These are phyloP conservation scores for Vanessa cardui DNA, from an alignment of 2,888 invertebrate genomes.

Conservation along the genomic window DNA sequence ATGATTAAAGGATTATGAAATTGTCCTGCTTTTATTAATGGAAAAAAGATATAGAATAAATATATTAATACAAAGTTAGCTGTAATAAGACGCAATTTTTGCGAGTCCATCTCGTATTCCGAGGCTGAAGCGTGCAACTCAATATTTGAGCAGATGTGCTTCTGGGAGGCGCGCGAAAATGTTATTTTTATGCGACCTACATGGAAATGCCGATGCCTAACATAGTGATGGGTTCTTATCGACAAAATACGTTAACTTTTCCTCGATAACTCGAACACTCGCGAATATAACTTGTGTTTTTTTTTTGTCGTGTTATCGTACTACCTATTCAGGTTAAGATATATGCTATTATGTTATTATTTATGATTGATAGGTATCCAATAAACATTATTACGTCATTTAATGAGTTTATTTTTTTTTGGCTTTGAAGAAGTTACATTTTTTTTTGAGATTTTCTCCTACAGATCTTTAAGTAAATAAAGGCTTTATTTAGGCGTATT, in stretches of 20 bases:
- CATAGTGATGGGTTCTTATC: slow-evolving; percentile 50
- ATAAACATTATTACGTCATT: too few relatives aligned
- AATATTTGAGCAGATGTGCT: slow-evolving; percentile 80
- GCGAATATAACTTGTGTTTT: background rate
- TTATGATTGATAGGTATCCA: too few relatives aligned
- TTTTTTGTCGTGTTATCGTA: background rate
- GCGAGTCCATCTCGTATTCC: slow-evolving; percentile 36
- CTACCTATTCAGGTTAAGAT: background rate
- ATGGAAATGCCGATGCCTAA: slow-evolving; percentile 71
- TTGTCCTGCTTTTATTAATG: background rate
- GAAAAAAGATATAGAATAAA: background rate
- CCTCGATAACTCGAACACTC: background rate
- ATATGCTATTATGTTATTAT: too few relatives aligned
- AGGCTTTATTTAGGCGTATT: too few relatives aligned
- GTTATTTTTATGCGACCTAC: slow-evolving; percentile 66
- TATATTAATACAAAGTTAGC: slow-evolving; percentile 19
- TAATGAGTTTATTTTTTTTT: too few relatives aligned
- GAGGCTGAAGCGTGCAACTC: slow-evolving; percentile 54
- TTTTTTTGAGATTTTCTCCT: too few relatives aligned
- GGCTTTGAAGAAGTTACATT: too few relatives aligned
- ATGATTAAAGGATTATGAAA: too few relatives aligned
- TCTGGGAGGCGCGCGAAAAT: slow-evolving; percentile 66
- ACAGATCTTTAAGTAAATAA: too few relatives aligned
- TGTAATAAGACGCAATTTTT: slow-evolving; percentile 28
- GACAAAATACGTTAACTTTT: slow-evolving; percentile 28